Conservation (phyloP, 2,797 vertebrate species). For the Poecile montanus region DNA sequence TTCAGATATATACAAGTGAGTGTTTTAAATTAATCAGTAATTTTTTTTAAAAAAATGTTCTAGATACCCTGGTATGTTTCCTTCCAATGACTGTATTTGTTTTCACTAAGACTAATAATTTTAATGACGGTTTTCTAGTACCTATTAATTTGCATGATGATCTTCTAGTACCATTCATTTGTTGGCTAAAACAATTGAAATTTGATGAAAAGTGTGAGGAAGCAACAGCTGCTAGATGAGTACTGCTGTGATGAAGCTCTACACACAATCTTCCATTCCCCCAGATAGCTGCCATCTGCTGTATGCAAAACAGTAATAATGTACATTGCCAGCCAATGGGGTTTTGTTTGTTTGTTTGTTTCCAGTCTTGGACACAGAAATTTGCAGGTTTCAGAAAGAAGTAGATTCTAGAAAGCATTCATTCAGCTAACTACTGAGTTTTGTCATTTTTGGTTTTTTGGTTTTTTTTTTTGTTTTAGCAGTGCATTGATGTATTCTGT, state of each 20-base stretch:
- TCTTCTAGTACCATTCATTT: conserved; percentile 43
- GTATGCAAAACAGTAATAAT: conserved; percentile 89
- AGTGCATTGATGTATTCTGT: not conserved
- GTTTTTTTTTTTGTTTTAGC: not conserved
- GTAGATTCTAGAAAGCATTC: not conserved
- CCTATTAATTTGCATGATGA: conserved; percentile 41
- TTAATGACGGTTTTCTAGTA: conserved; percentile 40
- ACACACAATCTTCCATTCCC: conserved; percentile 73
- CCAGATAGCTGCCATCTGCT: conserved; percentile 93
- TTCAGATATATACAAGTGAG: fast-evolving
- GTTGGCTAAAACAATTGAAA: conserved; percentile 80
- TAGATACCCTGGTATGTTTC: not conserved
- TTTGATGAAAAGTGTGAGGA: conserved; percentile 72
- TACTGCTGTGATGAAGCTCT: conserved; percentile 75
- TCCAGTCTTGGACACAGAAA: conserved; percentile 72
- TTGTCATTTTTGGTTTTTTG: not conserved
- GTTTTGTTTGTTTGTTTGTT: conserved; percentile 74
- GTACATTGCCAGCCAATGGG: conserved; percentile 84
- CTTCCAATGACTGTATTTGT: not conserved
- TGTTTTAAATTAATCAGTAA: not conserved
- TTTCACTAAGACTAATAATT: conserved; percentile 29
- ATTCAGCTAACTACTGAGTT: not conserved
- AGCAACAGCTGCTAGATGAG: conserved; percentile 90
- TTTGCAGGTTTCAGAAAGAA: conserved; percentile 22
- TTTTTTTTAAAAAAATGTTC: not conserved